Evolutionary conservation across 2,797 vertebrate species (phyloP).

Genomic region (Coendou prehensilis): DNA sequence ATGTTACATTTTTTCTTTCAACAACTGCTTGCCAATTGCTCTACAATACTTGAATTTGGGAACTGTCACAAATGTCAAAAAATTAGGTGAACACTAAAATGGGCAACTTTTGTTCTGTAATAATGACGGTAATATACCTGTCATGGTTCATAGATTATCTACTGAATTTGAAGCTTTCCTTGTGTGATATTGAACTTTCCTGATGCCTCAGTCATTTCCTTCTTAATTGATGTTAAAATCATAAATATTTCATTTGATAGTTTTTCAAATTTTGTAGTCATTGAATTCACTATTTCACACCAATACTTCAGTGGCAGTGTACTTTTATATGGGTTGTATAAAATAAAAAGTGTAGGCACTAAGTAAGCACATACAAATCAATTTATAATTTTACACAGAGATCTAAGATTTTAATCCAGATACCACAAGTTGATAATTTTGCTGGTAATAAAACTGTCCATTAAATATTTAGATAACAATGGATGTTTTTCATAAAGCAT

Average conservation of each 20-base stretch:
- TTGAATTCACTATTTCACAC: background rate
- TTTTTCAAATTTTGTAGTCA: slow-evolving; percentile 13
- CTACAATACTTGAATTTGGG: background rate
- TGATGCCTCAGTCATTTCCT: slow-evolving; percentile 1
- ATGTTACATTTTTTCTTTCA: background rate
- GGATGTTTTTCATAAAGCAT: background rate
- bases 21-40: background rate
- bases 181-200: background rate
- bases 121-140: background rate
- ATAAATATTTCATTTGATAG: background rate
- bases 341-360: background rate
- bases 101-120: background rate
- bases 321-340: background rate
- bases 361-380: background rate
- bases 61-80: background rate
- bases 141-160: background rate
- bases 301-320: slow-evolving; percentile 45
- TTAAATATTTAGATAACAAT: background rate
- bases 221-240: background rate
- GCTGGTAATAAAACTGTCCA: slow-evolving; percentile 64
- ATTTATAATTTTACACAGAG: background rate
- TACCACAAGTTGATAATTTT: slow-evolving; percentile 60
- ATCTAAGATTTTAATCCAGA: slow-evolving; percentile 44
- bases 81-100: slow-evolving; percentile 4
- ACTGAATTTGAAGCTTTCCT: background rate